Evolutionary conservation across 2,888 invertebrate species (phyloP).

Genomic region (Meteorus colon): DNA sequence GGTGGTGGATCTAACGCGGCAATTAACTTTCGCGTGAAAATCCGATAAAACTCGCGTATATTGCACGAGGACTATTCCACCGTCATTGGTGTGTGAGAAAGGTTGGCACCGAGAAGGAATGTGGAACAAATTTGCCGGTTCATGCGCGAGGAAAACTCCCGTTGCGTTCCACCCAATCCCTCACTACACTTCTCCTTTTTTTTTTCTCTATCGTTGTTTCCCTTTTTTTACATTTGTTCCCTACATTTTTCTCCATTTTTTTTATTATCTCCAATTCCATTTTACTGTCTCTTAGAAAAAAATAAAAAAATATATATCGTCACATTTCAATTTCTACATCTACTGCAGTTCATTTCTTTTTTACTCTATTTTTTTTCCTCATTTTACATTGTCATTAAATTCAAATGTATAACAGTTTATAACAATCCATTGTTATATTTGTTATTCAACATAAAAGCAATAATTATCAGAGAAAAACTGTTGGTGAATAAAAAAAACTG

Average conservation of each 20-base stretch:
- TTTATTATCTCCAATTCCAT: constrained; percentile 21
- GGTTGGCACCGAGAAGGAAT: constrained; percentile 46
- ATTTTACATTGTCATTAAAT: too few relatives aligned
- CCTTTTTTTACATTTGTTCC: constrained; percentile 25
- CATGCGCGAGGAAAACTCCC: constrained; percentile 44
- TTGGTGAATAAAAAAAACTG: background rate
- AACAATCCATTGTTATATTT: too few relatives aligned
- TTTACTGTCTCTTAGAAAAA: background rate
- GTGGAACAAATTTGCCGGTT: constrained; percentile 53
- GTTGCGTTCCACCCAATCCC: constrained; percentile 28
- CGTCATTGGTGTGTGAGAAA: constrained; percentile 38
- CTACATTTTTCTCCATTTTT: constrained; percentile 40
- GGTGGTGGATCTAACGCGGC: constrained; percentile 34
- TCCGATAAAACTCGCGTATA: constrained; percentile 33
- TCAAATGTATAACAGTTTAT: too few relatives aligned
- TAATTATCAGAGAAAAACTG: background rate
- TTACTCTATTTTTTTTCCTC: constrained; percentile 15
- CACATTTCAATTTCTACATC: background rate
- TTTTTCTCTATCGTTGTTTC: constrained; percentile 10
- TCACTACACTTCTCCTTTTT: constrained; percentile 29
- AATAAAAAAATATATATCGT: background rate
- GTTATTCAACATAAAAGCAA: background rate
- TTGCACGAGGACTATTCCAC: constrained; percentile 16
- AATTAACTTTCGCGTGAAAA: constrained; percentile 42
- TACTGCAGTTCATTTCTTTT: constrained; percentile 14